Evolutionary conservation across 2,797 vertebrate species (phyloP).

Genomic region (Parauchenoglanis ngamensis): DNA sequence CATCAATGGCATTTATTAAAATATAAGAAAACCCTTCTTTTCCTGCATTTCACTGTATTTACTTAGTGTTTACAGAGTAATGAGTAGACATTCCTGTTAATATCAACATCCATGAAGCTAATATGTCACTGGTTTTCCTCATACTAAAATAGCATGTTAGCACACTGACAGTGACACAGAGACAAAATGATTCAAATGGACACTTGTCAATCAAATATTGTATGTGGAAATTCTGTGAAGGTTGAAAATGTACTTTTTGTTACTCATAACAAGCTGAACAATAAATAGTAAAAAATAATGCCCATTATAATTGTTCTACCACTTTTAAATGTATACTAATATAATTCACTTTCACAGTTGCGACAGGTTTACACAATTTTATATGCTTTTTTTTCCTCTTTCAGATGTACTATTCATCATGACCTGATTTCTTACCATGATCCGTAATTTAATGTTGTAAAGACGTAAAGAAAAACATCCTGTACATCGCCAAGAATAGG

Average conservation of each 20-base stretch:
- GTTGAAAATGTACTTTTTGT: neutral
- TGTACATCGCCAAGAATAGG: neutral
- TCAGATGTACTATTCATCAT: neutral
- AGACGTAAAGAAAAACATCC: neutral
- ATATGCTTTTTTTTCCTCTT: neutral
- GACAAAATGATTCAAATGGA: neutral
- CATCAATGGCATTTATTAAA: conserved; percentile 30
- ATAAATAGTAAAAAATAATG: neutral
- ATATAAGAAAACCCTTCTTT: neutral
- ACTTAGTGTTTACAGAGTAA: neutral
- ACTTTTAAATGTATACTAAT: neutral
- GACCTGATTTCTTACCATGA: neutral
- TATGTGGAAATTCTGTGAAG: neutral
- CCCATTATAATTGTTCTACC: neutral
- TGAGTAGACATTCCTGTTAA: neutral
- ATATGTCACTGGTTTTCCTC: neutral
- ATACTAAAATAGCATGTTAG: neutral
- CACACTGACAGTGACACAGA: neutral
- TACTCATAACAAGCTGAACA: neutral
- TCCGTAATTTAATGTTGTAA: neutral
- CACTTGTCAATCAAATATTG: neutral
- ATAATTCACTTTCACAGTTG: no score
- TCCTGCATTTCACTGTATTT: neutral
- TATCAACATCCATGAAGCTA: neutral
- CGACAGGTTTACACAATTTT: conserved; percentile 8